Conservation (phyloP, 2,797 vertebrate genomes). For the Gymnoscopelus microlampas region DNA sequence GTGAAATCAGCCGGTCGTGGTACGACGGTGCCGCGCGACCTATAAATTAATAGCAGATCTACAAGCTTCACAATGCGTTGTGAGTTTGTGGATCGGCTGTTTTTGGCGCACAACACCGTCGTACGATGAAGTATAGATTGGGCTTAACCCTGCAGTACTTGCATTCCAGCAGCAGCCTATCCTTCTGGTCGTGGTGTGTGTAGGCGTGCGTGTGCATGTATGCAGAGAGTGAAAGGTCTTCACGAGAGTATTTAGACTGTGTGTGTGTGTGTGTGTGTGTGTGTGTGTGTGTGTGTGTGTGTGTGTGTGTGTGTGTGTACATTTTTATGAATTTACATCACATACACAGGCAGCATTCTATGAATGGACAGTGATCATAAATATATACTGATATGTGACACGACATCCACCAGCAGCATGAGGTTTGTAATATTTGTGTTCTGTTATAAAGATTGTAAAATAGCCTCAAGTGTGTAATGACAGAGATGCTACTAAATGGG, state of each 20-base stretch:
- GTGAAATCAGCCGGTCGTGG: constrained; percentile 72
- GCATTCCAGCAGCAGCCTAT: too few relatives aligned
- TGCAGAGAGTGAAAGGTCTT: neutral
- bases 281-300: constrained; percentile 18
- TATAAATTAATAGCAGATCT: too few relatives aligned
- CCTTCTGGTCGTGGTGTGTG: neutral
- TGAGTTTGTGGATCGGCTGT: too few relatives aligned
- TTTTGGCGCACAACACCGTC: too few relatives aligned
- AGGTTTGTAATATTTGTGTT: too few relatives aligned
- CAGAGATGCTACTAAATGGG: constrained; percentile 27
- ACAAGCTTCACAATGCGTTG: too few relatives aligned
- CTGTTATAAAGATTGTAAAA: constrained; percentile 6
- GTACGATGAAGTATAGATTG: too few relatives aligned
- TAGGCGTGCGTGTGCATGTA: neutral
- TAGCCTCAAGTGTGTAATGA: constrained; percentile 28
- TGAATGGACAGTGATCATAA: too few relatives aligned
- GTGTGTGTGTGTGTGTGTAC: constrained; percentile 35
- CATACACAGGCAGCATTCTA: neutral
- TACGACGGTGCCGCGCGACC: constrained; percentile 31
- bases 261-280: neutral
- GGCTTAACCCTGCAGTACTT: too few relatives aligned
- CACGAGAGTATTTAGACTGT: constrained; percentile 1
- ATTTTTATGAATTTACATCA: neutral
- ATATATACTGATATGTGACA: neutral
- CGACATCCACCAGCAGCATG: neutral